phyloP scores from a whole-genome alignment of 2,113 vertebrate species.

The Ageneiosus marmoratus region DNA sequence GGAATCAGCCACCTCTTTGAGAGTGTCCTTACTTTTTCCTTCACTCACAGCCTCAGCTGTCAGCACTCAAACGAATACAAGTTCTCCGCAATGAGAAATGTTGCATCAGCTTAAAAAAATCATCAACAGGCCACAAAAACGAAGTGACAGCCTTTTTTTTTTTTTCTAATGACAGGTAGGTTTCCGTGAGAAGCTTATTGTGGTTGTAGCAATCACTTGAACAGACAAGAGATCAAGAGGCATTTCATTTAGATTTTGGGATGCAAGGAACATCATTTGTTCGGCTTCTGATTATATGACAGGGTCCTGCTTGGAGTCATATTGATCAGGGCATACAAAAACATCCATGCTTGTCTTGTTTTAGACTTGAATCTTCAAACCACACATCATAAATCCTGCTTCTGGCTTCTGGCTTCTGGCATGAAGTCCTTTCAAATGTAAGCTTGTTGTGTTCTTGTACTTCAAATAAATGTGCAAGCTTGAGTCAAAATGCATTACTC shows the following conservation, averaged over 20 bases:
- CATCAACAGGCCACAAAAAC: constrained; percentile 36
- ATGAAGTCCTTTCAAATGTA: neutral
- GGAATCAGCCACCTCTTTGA: constrained; percentile 36
- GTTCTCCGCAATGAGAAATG: constrained; percentile 27
- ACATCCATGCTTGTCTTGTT: neutral
- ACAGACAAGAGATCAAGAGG: constrained; percentile 20
- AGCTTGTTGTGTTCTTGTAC: constrained; percentile 11
- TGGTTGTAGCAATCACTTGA: constrained; percentile 35
- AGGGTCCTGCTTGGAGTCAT: constrained; percentile 21
- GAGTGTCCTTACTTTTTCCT: constrained; percentile 47
- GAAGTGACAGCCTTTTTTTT: constrained; percentile 44
- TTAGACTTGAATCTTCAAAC: constrained; percentile 8
- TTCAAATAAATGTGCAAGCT: constrained; percentile 21
- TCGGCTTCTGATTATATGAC: constrained; percentile 7
- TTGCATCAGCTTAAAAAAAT: constrained; percentile 43
- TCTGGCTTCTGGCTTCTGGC: constrained; percentile 20
- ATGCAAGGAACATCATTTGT: constrained; percentile 30
- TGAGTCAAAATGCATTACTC: constrained; percentile 32
- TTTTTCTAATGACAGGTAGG: constrained; percentile 36
- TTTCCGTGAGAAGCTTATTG: constrained; percentile 24
- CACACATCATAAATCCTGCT: neutral
- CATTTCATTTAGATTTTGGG: constrained; percentile 35
- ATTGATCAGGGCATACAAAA: neutral
- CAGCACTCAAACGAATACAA: constrained; percentile 36
- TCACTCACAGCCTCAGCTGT: constrained; percentile 31